Percentiles rank a stretch among this genome's conserved stretches.
Conservation (phyloP, 2,797 vertebrate genomes). For the Tangara arthus region DNA sequence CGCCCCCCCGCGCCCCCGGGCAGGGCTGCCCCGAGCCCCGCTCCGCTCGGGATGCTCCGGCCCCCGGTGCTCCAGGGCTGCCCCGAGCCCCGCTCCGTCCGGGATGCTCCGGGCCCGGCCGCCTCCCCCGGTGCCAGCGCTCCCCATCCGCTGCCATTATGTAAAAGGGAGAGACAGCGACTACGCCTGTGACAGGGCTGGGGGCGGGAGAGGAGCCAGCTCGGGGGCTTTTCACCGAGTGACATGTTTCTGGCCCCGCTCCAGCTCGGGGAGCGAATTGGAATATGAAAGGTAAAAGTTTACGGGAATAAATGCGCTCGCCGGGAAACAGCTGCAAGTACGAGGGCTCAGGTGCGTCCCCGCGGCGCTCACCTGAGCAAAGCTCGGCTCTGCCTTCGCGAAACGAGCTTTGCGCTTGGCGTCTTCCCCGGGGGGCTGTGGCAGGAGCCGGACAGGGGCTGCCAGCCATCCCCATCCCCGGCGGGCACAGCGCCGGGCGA, state of each 20-base stretch:
- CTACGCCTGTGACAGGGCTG: background rate
- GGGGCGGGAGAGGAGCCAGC: constrained; percentile 41
- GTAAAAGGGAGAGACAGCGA: constrained; percentile 37
- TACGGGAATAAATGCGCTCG: fast-evolving
- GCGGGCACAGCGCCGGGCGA: background rate
- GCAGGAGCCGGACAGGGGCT: background rate
- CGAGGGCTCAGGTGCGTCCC: constrained; percentile 1
- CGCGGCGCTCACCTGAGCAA: background rate
- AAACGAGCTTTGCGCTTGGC: fast-evolving
- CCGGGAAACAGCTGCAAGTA: background rate
- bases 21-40: background rate
- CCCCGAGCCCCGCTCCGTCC: background rate
- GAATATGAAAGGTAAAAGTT: background rate
- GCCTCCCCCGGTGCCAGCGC: constrained; percentile 50
- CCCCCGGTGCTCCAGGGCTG: background rate
- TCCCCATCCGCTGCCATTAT: constrained; percentile 42
- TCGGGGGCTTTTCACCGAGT: background rate
- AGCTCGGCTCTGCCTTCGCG: background rate
- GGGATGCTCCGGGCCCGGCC: background rate
- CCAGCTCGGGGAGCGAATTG: constrained; percentile 18
- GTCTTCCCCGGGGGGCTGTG: background rate
- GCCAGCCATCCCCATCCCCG: background rate
- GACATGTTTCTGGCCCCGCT: constrained; percentile 30
- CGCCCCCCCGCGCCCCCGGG: background rate
- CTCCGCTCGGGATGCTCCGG: background rate